These are phyloP conservation scores for Epiblema foenella DNA, from an alignment of 2,888 invertebrate species.

Conservation along the genomic window DNA sequence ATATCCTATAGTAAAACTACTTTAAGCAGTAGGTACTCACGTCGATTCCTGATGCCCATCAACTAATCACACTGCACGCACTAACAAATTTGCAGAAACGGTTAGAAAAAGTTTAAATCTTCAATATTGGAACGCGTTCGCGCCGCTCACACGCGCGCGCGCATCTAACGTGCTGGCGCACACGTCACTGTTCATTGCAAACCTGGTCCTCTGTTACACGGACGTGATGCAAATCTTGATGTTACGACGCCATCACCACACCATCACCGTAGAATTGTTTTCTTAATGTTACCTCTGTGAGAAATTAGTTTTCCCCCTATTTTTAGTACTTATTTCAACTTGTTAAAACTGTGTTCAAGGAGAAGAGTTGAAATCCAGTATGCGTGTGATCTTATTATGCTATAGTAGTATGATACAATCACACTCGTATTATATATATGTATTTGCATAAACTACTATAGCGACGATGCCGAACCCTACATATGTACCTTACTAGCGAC, in stretches of 20 bases:
- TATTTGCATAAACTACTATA: too few relatives aligned
- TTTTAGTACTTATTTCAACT: too few relatives aligned
- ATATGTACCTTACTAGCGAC: too few relatives aligned
- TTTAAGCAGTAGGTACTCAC: constrained; percentile 59
- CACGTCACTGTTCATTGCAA: constrained; percentile 66
- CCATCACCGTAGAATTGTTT: neutral
- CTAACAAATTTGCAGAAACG: constrained; percentile 49
- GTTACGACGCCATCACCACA: neutral
- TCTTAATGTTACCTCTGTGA: too few relatives aligned
- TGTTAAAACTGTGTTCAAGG: too few relatives aligned
- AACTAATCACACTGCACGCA: constrained; percentile 54
- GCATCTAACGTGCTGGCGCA: constrained; percentile 62
- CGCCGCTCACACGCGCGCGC: constrained; percentile 60
- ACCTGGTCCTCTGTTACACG: constrained; percentile 65
- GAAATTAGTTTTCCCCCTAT: too few relatives aligned
- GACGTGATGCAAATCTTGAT: constrained; percentile 45
- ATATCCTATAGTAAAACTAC: neutral
- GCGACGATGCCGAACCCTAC: too few relatives aligned
- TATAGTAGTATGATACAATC: too few relatives aligned
- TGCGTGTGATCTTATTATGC: too few relatives aligned
- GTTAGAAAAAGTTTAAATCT: constrained; percentile 49
- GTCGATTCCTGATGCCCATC: constrained; percentile 61
- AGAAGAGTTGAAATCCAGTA: too few relatives aligned
- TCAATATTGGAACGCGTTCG: constrained; percentile 56
- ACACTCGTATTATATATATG: too few relatives aligned